Conservation (phyloP, 2,113 vertebrate species). For the Maylandia zebra region DNA sequence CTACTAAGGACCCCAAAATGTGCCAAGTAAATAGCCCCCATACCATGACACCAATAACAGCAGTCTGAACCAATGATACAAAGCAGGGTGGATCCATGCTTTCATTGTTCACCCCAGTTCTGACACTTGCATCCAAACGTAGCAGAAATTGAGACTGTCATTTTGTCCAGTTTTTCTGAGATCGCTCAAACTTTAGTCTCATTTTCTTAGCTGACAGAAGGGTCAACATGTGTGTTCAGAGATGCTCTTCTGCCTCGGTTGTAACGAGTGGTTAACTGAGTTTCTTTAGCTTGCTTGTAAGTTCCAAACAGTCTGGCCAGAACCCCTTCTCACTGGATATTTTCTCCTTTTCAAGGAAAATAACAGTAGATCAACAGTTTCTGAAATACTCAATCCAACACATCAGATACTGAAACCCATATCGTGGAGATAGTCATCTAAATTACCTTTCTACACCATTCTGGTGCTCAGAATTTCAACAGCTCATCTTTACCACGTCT, state of each 20-base stretch:
- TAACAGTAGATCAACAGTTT: background rate
- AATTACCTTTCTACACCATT: background rate
- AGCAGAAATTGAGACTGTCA: background rate
- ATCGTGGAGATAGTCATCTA: background rate
- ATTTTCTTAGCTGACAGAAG: background rate
- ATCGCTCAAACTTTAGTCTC: background rate
- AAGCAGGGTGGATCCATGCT: background rate
- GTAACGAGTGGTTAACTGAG: background rate
- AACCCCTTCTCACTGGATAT: background rate
- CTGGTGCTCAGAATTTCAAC: background rate
- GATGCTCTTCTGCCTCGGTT: background rate
- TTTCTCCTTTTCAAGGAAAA: background rate
- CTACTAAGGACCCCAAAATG: background rate
- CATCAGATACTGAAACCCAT: background rate
- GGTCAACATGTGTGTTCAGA: background rate
- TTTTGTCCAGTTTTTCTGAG: background rate
- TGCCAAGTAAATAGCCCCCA: background rate
- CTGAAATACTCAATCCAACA: background rate
- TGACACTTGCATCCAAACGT: background rate
- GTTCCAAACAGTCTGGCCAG: background rate
- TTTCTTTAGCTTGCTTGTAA: background rate
- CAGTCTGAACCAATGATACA: background rate
- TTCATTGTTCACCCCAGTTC: background rate
- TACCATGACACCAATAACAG: background rate
- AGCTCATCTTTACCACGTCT: background rate